These are phyloP conservation scores for Edolisoma coerulescens DNA, from an alignment of 2,113 vertebrate species.

Conservation along the genomic window DNA sequence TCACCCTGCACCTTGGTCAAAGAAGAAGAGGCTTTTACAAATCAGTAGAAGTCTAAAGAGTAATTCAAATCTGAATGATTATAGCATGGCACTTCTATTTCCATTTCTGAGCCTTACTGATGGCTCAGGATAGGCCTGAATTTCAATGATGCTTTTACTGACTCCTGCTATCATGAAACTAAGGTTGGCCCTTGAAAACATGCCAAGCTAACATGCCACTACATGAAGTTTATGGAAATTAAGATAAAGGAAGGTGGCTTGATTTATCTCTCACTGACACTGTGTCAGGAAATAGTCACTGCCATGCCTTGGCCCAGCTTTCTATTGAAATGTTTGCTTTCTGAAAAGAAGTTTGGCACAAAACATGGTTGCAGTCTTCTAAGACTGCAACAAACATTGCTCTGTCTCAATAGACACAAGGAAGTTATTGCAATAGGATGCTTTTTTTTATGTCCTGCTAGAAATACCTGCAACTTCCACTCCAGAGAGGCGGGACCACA, in stretches of 20 bases:
- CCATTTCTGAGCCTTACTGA: neutral
- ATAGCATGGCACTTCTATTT: neutral
- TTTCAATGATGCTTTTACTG: neutral
- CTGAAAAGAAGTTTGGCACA: neutral
- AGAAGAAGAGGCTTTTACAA: neutral
- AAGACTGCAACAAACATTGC: neutral
- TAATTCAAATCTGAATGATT: neutral
- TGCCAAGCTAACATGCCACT: neutral
- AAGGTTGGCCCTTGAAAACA: neutral
- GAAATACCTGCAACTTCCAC: neutral
- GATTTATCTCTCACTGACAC: neutral
- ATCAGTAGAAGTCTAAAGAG: neutral
- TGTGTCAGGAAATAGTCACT: neutral
- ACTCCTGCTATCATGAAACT: neutral
- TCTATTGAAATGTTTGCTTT: neutral
- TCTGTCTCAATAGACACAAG: neutral
- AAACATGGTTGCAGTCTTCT: rapidly evolving
- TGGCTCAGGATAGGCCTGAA: neutral
- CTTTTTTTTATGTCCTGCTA: neutral
- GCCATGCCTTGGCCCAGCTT: neutral
- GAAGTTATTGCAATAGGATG: neutral
- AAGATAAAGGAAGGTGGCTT: neutral
- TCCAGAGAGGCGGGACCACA: neutral
- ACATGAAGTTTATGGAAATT: neutral
- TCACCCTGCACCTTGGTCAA: neutral